Percentiles rank a stretch among this genome's conserved stretches.
Conservation (phyloP, 2,888 invertebrate genomes). For the Podotricha telesiphe region DNA sequence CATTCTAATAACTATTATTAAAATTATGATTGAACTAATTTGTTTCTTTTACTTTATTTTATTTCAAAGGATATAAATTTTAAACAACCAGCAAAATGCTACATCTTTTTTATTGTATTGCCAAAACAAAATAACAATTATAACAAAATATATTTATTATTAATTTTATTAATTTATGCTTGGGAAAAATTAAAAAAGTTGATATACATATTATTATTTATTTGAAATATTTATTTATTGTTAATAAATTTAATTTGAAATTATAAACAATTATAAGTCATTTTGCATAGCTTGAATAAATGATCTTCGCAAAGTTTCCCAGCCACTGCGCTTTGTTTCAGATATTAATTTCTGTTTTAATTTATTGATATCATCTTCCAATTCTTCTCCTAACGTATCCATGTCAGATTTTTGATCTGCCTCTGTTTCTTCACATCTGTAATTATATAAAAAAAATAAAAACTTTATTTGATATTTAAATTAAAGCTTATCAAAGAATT, state of each 20-base stretch:
- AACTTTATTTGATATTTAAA: background rate
- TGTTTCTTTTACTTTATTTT: no score
- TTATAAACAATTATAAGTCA: slow-evolving; percentile 56
- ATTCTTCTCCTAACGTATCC: slow-evolving; percentile 62
- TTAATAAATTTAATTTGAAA: slow-evolving; percentile 17
- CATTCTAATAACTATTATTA: no score
- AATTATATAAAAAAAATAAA: slow-evolving; percentile 18
- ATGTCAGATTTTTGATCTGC: slow-evolving; percentile 60
- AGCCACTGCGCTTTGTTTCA: slow-evolving; percentile 68
- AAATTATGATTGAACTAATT: no score
- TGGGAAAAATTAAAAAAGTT: no score
- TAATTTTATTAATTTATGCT: no score
- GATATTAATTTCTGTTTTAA: slow-evolving; percentile 67
- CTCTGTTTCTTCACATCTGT: slow-evolving; percentile 68
- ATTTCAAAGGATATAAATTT: no score
- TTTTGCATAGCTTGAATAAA: slow-evolving; percentile 72
- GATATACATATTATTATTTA: no score
- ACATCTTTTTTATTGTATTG: background rate
- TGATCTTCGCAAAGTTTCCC: slow-evolving; percentile 65
- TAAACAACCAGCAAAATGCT: no score
- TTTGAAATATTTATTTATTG: no score
- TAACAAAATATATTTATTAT: background rate
- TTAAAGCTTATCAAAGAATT: background rate
- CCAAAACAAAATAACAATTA: background rate
- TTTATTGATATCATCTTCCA: slow-evolving; percentile 66